Percentiles rank a stretch among this genome's conserved stretches.
Conservation (phyloP, 1,140 invertebrate genomes). For the Drosophila aff. region DNA sequence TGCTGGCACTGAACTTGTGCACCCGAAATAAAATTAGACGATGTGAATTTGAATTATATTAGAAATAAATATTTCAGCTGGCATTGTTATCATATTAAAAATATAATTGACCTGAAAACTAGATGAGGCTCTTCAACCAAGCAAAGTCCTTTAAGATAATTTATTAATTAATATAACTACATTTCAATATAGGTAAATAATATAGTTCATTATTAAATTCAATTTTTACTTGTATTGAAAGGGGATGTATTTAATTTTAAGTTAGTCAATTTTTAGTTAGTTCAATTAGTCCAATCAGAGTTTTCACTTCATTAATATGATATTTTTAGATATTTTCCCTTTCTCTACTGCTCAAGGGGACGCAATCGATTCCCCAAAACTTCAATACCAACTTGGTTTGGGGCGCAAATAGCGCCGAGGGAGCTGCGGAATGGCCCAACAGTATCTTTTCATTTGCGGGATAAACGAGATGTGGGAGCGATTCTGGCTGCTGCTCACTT, state of each 20-base stretch:
- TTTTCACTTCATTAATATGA: neutral
- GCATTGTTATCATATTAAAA: neutral
- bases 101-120: neutral
- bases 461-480: conserved; percentile 68
- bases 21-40: neutral
- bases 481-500: conserved; percentile 57
- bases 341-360: neutral
- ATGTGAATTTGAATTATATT: neutral
- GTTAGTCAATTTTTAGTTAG: too few relatives aligned
- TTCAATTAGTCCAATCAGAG: too few relatives aligned
- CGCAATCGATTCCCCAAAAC: neutral
- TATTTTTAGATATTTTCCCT: neutral
- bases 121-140: neutral
- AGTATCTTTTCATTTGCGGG: conserved; percentile 74
- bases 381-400: neutral
- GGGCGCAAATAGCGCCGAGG: conserved; percentile 5
- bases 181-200: too few relatives aligned
- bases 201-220: too few relatives aligned
- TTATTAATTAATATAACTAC: neutral
- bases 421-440: conserved; percentile 46
- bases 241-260: neutral
- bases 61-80: neutral
- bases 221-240: neutral
- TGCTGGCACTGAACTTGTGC: neutral
- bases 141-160: neutral